phyloP scores from a whole-genome alignment of 2,797 vertebrate genomes.

The Iguana delicatissima region DNA sequence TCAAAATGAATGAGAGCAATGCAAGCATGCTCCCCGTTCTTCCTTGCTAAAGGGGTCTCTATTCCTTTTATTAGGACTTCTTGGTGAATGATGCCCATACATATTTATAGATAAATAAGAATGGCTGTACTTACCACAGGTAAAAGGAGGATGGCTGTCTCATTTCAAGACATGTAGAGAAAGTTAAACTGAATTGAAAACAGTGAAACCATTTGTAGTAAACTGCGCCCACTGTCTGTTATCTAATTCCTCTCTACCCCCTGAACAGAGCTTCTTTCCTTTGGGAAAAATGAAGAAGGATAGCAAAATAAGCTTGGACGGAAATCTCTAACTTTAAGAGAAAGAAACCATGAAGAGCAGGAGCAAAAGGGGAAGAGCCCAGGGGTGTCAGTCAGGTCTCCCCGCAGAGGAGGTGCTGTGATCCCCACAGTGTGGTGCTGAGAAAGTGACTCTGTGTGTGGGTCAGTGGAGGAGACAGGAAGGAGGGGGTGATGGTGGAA shows the following conservation, averaged over 20 bases:
- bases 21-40: not conserved
- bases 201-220: constrained; percentile 5
- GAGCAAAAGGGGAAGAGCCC: constrained; percentile 41
- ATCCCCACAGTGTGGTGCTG: constrained; percentile 58
- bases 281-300: constrained; percentile 2
- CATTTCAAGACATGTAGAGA: constrained; percentile 10
- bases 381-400: constrained; percentile 2
- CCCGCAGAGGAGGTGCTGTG: constrained; percentile 55
- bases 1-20: not conserved
- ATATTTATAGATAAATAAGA: constrained; percentile 36
- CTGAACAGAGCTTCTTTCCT: not conserved
- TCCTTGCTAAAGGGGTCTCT: not conserved
- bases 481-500: constrained; percentile 76
- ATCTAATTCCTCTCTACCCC: not conserved
- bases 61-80: not conserved
- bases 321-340: not conserved
- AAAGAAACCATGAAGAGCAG: constrained; percentile 23
- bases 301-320: not conserved
- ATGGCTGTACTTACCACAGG: constrained; percentile 69
- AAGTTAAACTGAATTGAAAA: constrained; percentile 52
- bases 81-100: not conserved
- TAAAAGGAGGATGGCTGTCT: constrained; percentile 54
- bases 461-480: constrained; percentile 69
- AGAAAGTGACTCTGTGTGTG: constrained; percentile 70
- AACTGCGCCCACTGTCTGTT: not conserved